Percentiles rank a stretch among this genome's conserved stretches.
These are phyloP conservation scores for Caenorhabditis drosophilae DNA, from an alignment of 2,888 invertebrate species.

Conservation along the genomic window DNA sequence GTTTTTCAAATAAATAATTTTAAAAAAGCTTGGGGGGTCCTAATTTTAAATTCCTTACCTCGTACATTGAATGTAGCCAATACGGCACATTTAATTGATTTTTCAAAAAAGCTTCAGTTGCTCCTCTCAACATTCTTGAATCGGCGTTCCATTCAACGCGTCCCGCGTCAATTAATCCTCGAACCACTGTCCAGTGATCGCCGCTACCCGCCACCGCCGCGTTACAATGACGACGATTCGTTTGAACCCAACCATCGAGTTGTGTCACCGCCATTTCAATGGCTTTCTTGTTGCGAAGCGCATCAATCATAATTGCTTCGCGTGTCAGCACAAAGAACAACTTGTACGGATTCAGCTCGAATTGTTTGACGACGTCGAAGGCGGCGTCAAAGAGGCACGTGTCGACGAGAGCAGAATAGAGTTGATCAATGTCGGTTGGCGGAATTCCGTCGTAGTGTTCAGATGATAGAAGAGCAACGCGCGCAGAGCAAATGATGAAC, in stretches of 20 bases:
- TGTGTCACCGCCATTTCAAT: slow-evolving; percentile 26
- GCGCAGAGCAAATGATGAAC: slow-evolving; percentile 23
- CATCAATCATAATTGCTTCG: slow-evolving; percentile 50
- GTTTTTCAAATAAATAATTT: too few relatives aligned
- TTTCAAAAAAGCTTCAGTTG: slow-evolving; percentile 30
- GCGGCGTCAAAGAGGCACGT: slow-evolving; percentile 56
- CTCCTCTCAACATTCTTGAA: slow-evolving; percentile 36
- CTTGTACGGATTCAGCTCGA: slow-evolving; percentile 32
- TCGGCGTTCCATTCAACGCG: slow-evolving; percentile 30
- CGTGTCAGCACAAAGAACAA: slow-evolving; percentile 42
- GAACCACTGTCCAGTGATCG: slow-evolving; percentile 42
- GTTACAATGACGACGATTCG: slow-evolving; percentile 32
- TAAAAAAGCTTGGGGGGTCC: too few relatives aligned
- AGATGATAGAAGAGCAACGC: slow-evolving; percentile 12
- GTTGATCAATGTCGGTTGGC: slow-evolving; percentile 46
- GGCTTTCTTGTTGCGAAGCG: slow-evolving; percentile 13
- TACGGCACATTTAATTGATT: slow-evolving; percentile 28
- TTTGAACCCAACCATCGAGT: slow-evolving; percentile 34
- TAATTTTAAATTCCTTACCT: too few relatives aligned
- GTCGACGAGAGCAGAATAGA: slow-evolving; percentile 42
- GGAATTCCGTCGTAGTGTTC: slow-evolving; percentile 39
- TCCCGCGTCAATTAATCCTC: slow-evolving; percentile 30
- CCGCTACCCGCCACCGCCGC: slow-evolving; percentile 15
- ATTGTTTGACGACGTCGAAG: slow-evolving; percentile 52
- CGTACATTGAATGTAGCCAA: slow-evolving; percentile 39